Base-by-base conservation (phyloP, 2,113 vertebrate species). In the Noctilio leporinus region DNA sequence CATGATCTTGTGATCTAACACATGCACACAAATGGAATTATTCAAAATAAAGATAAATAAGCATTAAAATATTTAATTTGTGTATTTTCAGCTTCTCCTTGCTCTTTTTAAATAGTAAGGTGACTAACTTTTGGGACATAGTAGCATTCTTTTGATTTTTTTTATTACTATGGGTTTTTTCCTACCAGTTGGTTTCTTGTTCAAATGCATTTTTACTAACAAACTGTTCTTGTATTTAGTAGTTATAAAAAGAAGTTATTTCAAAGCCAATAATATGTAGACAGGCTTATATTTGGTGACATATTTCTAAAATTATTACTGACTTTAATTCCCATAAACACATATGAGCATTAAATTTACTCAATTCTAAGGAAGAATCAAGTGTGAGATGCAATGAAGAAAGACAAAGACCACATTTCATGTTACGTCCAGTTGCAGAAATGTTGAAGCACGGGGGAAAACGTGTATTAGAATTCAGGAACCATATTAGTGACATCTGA, bases 11-110 rank as follows among this genome's bases (percentile, higher is more conserved):
- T 89, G 89, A 95, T 80, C 77, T 94, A 91, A 92, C 55, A 90
- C 24, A 89, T 51, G 75, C 20, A 47, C 75, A 53, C 35, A 96
- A 75, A 93, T 94, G 75, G 19, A 95, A 76, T 95, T 95, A 92
- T 88, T 95, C 86, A 95, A 89, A 96, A 86, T 82, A 96, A 95
- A 97, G 73, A 89, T 86, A 94, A 96, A 95, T 84, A 82, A 84
- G 47, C n/a, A 12, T 26, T 26, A 35, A 65, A 73, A 80, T 33
- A 86, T 93, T 95, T 28, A 51, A 30, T 90, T 67, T 94, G 38
- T 89, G 81, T 88, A 84, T 90, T 77, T 62, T 49, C 43, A 88
- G 59, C 4, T 85, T 88, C 20, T 96, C n/a, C 47, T 82, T 73
- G 70, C 28, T 92, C 14, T 96, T 93, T 86, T 20, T 86, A 81